These are phyloP conservation scores for Drosophila nigrodunni DNA, from an alignment of 1,140 invertebrate genomes.

Conservation along the genomic window DNA sequence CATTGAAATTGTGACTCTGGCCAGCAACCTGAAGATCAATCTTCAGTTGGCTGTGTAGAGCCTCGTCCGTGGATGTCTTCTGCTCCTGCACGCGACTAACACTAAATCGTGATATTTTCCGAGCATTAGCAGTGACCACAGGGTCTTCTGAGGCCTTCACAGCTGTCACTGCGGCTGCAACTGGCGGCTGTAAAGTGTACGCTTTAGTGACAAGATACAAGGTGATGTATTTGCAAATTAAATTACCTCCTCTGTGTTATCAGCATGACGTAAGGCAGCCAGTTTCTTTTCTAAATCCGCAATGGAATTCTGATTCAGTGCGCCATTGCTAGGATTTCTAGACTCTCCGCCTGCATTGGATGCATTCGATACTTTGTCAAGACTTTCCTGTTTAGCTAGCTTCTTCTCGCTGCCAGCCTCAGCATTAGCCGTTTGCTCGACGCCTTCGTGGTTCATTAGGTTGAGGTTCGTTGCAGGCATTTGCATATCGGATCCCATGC, in stretches of 20 bases:
- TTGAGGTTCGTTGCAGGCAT: conserved; percentile 57
- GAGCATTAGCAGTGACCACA: conserved; percentile 44
- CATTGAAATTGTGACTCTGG: conserved; percentile 41
- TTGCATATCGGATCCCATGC: conserved; percentile 71
- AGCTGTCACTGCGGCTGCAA: conserved; percentile 23
- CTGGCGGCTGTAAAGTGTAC: conserved; percentile 12
- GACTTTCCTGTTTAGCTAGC: conserved; percentile 71
- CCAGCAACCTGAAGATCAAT: conserved; percentile 67
- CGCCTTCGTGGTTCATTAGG: conserved; percentile 54
- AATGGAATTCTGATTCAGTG: conserved; percentile 74
- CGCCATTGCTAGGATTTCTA: conserved; percentile 63
- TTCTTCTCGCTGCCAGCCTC: conserved; percentile 56
- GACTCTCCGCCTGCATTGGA: conserved; percentile 36
- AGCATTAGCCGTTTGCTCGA: conserved; percentile 54
- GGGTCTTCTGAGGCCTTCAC: conserved; percentile 59
- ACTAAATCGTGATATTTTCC: conserved; percentile 82
- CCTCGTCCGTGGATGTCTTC: conserved; percentile 58
- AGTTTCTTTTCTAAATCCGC: conserved; percentile 82
- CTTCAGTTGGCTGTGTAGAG: conserved; percentile 60
- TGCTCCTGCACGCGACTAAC: conserved; percentile 81
- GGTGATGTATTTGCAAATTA: not conserved
- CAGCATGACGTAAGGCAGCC: conserved; percentile 74
- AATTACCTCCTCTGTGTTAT: conserved; percentile 67
- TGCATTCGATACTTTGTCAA: conserved; percentile 62
- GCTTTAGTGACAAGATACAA: not conserved